Percentiles rank a stretch among this genome's conserved stretches.
These are phyloP conservation scores for Hydrozoanthus tunicans DNA, from an alignment of 64 coral and sea anemone genomes.

Conservation along the genomic window DNA sequence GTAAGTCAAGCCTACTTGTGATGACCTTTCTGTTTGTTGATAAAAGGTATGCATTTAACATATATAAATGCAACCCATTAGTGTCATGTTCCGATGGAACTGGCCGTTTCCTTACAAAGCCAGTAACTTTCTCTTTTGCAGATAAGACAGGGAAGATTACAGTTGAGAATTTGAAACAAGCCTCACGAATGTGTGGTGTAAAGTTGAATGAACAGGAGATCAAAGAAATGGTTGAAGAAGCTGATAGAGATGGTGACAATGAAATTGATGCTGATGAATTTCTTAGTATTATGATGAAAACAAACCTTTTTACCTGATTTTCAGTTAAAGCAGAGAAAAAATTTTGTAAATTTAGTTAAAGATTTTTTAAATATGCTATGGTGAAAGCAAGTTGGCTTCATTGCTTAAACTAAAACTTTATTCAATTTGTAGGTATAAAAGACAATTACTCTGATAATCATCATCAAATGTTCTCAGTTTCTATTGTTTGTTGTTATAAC, in stretches of 20 bases:
- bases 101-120: not conserved
- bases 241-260: constrained; percentile 91
- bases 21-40: too few relatives aligned
- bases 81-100: not conserved
- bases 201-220: constrained; percentile 95
- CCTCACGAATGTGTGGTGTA: constrained; percentile 72
- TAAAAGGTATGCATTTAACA: not conserved
- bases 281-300: constrained; percentile 93
- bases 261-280: constrained; percentile 89
- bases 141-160: constrained; percentile 89
- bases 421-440: too few relatives aligned
- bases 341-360: too few relatives aligned
- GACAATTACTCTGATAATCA: too few relatives aligned
- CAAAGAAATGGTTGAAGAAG: constrained; percentile 96
- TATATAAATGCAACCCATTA: not conserved
- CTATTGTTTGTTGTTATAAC: too few relatives aligned
- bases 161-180: constrained; percentile 74
- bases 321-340: not conserved
- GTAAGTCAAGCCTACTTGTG: too few relatives aligned
- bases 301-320: constrained; percentile 81
- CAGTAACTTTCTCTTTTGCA: not conserved
- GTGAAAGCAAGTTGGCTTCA: too few relatives aligned
- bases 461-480: too few relatives aligned
- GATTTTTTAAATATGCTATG: too few relatives aligned
- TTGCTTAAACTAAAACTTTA: too few relatives aligned